Percentiles rank a stretch among this genome's conserved stretches.
Evolutionary conservation across 2,888 invertebrate species (phyloP).

Genomic region (Chrysodeixis includens): DNA sequence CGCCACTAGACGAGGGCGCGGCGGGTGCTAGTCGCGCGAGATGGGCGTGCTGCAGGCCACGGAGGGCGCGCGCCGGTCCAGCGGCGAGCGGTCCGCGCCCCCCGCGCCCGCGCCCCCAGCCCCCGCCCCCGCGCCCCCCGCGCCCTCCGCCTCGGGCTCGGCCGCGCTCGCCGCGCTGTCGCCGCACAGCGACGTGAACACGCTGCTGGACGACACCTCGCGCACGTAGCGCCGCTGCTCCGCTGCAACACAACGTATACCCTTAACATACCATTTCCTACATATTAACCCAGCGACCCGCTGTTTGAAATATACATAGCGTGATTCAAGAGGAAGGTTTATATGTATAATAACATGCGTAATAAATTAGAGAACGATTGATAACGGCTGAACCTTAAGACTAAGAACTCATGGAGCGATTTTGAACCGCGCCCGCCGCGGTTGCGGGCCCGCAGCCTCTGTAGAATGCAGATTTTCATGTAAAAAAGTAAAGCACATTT

Average conservation of each 20-base stretch:
- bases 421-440: too few relatives aligned
- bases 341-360: too few relatives aligned
- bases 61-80: slow-evolving; percentile 65
- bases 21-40: slow-evolving; percentile 71
- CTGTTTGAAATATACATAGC: too few relatives aligned
- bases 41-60: slow-evolving; percentile 85
- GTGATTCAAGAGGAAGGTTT: too few relatives aligned
- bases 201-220: slow-evolving; percentile 82
- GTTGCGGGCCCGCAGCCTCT: too few relatives aligned
- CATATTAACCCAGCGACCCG: too few relatives aligned
- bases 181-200: slow-evolving; percentile 77
- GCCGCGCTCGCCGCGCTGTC: slow-evolving; percentile 33
- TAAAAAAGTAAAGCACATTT: too few relatives aligned
- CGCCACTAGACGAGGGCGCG: slow-evolving; percentile 27
- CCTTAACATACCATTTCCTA: too few relatives aligned
- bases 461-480: too few relatives aligned
- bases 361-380: too few relatives aligned
- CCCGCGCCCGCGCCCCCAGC: slow-evolving; percentile 29
- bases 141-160: slow-evolving; percentile 28
- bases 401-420: too few relatives aligned
- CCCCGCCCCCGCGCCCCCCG: slow-evolving; percentile 26
- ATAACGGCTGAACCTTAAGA: too few relatives aligned
- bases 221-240: slow-evolving; percentile 85
- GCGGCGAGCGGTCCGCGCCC: slow-evolving; percentile 50
- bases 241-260: slow-evolving; percentile 68